Percentiles rank a stretch among this genome's conserved stretches.
These are phyloP conservation scores for Suillia variegata DNA, from an alignment of 2,888 invertebrate genomes.

Conservation along the genomic window DNA sequence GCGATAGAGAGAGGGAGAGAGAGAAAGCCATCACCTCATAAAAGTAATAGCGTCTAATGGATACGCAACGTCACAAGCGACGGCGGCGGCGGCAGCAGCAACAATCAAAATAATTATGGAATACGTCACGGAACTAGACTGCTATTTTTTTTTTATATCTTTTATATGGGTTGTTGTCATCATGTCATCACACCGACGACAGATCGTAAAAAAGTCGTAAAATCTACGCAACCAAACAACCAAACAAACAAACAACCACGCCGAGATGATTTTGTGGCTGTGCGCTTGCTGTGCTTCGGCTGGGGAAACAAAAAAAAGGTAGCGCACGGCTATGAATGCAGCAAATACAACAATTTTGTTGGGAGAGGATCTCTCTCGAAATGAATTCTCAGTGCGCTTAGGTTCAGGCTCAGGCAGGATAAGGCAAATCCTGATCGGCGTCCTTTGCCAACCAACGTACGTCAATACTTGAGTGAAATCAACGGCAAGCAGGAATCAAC, in stretches of 20 bases:
- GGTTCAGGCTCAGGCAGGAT: no score
- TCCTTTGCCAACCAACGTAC: neutral
- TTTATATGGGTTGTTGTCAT: conserved; percentile 56
- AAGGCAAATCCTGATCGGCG: no score
- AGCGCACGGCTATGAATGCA: neutral
- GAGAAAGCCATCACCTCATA: conserved; percentile 51
- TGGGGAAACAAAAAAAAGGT: neutral
- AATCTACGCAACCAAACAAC: conserved; percentile 33
- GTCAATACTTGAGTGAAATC: conserved; percentile 30
- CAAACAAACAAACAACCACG: neutral
- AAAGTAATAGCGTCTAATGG: conserved; percentile 46
- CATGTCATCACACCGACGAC: conserved; percentile 53
- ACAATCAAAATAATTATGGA: conserved; percentile 50
- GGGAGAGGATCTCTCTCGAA: neutral
- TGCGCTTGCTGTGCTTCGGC: neutral
- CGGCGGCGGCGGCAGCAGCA: conserved; percentile 18
- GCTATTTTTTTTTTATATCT: conserved; percentile 49
- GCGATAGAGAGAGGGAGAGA: no score
- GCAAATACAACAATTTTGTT: no score
- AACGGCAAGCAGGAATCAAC: neutral
- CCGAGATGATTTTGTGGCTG: neutral
- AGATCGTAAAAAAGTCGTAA: conserved; percentile 60
- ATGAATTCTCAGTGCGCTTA: no score
- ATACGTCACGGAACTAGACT: conserved; percentile 50
- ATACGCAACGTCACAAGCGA: conserved; percentile 22